Percentiles rank a stretch among this genome's conserved stretches.
These are phyloP conservation scores for Dicerorhinus sumatrensis DNA, from an alignment of 2,113 vertebrate species.

Conservation along the genomic window DNA sequence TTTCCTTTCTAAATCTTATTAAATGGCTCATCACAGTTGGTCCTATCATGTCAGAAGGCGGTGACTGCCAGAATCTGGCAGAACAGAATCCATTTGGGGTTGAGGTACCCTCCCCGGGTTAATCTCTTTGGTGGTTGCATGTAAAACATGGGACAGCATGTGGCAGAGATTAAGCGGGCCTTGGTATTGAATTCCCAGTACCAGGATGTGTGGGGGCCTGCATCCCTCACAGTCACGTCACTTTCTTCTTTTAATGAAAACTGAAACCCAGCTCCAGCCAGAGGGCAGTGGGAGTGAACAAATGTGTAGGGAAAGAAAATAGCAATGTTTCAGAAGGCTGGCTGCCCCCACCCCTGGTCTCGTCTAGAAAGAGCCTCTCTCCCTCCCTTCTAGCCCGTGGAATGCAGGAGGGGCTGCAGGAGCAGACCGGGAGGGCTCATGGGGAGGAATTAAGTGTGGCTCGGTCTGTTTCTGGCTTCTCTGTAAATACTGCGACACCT, in stretches of 20 bases:
- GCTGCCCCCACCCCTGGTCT: background rate
- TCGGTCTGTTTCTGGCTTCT: slow-evolving; percentile 82
- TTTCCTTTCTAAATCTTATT: slow-evolving; percentile 37
- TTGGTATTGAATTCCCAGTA: background rate
- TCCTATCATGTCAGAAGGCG: slow-evolving; percentile 38
- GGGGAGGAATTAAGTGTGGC: slow-evolving; percentile 81
- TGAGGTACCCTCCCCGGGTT: background rate
- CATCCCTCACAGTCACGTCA: slow-evolving; percentile 1
- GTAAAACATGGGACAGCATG: background rate
- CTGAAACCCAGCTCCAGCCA: slow-evolving; percentile 69
- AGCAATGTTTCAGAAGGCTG: slow-evolving; percentile 36
- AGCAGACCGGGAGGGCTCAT: slow-evolving; percentile 56
- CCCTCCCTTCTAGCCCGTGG: background rate
- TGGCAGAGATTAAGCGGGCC: background rate
- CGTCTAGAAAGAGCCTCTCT: background rate
- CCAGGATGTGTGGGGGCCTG: slow-evolving; percentile 35
- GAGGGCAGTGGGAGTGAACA: slow-evolving; percentile 57
- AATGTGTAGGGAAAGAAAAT: slow-evolving; percentile 58
- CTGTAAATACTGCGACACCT: slow-evolving; percentile 87
- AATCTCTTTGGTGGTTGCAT: background rate
- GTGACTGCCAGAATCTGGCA: background rate
- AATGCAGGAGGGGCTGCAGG: slow-evolving; percentile 43
- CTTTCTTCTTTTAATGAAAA: slow-evolving; percentile 78
- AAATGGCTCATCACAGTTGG: slow-evolving; percentile 36
- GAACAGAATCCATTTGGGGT: slow-evolving; percentile 29